Conservation (phyloP, 1,140 invertebrate species). For the Aleiodes sp. region DNA sequence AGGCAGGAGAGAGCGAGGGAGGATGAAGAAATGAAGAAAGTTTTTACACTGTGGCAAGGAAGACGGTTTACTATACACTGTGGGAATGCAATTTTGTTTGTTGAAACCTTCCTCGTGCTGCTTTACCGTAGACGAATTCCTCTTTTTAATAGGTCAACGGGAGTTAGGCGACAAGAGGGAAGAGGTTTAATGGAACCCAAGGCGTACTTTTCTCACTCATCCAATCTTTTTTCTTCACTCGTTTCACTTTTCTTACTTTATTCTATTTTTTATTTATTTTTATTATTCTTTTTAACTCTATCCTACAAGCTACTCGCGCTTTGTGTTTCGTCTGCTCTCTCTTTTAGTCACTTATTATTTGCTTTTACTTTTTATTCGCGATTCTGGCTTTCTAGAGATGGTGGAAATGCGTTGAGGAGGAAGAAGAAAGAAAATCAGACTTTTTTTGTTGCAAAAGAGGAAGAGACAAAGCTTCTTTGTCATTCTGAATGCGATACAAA, state of each 20-base stretch:
- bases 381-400: not conserved
- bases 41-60: not conserved
- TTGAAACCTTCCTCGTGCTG: conserved; percentile 9
- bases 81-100: conserved; percentile 26
- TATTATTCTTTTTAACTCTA: not conserved
- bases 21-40: conserved; percentile 5
- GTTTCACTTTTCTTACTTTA: not conserved
- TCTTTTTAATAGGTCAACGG: conserved; percentile 34
- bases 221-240: not conserved
- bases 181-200: conserved; percentile 33
- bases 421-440: not conserved
- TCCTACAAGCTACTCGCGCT: not conserved
- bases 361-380: not conserved
- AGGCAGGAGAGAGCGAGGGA: no score
- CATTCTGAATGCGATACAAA: conserved; percentile 28
- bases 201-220: conserved; percentile 20
- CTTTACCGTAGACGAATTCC: not conserved
- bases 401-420: not conserved
- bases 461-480: conserved; percentile 32
- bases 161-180: conserved; percentile 29
- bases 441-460: no score
- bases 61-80: not conserved
- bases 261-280: not conserved
- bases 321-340: not conserved
- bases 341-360: not conserved